phyloP scores from a whole-genome alignment of 2,797 vertebrate genomes.

The Ibycter americanus region DNA sequence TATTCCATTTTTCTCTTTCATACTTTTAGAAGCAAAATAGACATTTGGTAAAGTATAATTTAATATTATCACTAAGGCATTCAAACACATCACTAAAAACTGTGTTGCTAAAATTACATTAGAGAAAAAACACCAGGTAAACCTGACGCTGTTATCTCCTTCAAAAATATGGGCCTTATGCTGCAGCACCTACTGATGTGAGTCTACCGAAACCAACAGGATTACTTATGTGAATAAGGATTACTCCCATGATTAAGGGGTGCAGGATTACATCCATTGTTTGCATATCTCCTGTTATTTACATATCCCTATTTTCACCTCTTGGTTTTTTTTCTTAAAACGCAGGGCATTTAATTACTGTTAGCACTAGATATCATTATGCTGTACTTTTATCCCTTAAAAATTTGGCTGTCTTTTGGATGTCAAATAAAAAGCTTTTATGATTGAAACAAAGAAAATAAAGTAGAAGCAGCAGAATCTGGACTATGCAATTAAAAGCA shows the following conservation, averaged over 20 bases:
- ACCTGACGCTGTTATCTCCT: background rate
- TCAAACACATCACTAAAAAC: background rate
- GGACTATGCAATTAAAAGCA: background rate
- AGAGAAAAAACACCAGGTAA: background rate
- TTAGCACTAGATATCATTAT: background rate
- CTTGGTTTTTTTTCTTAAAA: background rate
- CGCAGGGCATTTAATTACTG: background rate
- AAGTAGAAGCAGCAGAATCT: background rate
- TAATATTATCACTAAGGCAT: background rate
- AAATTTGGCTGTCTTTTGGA: background rate
- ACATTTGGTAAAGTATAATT: background rate
- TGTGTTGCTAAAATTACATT: background rate
- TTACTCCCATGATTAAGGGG: slow-evolving; percentile 8
- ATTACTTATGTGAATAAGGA: background rate
- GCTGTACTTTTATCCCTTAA: background rate
- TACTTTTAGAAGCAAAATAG: background rate
- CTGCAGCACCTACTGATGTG: background rate
- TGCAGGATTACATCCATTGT: slow-evolving; percentile 33
- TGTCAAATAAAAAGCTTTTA: background rate
- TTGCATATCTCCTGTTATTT: slow-evolving; percentile 22
- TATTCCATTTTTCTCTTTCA: background rate
- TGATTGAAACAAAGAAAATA: slow-evolving; percentile 4
- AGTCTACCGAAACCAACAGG: background rate
- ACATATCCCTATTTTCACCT: slow-evolving; percentile 1
- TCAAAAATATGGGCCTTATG: background rate